These are phyloP conservation scores for Deroplatys truncata DNA, from an alignment of 2,888 invertebrate genomes.

Conservation along the genomic window DNA sequence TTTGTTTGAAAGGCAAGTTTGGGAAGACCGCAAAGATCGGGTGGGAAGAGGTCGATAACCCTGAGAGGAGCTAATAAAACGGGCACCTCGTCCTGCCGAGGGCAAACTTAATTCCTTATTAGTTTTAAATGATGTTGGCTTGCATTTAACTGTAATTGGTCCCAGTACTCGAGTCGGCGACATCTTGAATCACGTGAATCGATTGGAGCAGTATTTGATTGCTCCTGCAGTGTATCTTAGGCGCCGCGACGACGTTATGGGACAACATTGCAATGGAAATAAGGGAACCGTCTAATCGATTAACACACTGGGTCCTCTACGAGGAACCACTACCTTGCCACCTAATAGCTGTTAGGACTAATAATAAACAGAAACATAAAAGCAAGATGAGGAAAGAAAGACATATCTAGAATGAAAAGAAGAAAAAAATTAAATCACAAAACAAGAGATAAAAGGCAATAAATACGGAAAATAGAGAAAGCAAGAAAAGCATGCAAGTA, in stretches of 20 bases:
- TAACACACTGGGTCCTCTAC: too few species aligned
- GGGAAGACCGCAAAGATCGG: neutral
- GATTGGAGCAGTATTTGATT: neutral
- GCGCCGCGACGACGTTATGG: too few species aligned
- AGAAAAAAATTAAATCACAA: neutral
- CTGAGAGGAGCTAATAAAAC: neutral
- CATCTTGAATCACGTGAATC: neutral
- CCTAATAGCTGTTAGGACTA: neutral
- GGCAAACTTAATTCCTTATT: constrained; percentile 25
- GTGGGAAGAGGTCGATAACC: neutral
- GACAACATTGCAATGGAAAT: neutral
- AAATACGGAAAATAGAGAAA: neutral
- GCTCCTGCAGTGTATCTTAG: too few species aligned
- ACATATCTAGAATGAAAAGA: neutral
- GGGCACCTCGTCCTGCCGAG: neutral
- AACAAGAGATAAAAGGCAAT: neutral
- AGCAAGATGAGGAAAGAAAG: too few species aligned
- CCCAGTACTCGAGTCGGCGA: constrained; percentile 19
- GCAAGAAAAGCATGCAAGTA: too few species aligned
- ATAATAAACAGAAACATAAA: neutral
- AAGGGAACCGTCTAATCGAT: neutral
- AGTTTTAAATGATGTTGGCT: constrained; percentile 25
- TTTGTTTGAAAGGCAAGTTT: too few species aligned
- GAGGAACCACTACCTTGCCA: neutral
- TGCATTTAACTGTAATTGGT: constrained; percentile 26